Evolutionary conservation across 1,140 invertebrate genomes (phyloP).

Genomic region (Bombus balteatus): DNA sequence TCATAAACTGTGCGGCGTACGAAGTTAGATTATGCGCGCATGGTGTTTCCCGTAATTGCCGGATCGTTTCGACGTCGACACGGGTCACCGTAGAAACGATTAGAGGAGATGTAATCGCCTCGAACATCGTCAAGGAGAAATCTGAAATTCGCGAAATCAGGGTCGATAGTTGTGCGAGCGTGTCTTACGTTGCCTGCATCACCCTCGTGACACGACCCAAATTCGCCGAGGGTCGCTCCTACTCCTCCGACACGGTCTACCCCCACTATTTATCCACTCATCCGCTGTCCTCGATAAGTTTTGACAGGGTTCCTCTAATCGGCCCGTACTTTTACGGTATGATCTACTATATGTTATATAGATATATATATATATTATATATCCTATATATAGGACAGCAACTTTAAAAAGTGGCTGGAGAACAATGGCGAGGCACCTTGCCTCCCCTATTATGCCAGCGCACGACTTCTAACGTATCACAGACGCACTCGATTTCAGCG

Average conservation of each 20-base stretch:
- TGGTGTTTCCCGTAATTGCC: constrained; percentile 60
- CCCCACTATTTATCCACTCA: constrained; percentile 2
- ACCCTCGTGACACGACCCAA: constrained; percentile 58
- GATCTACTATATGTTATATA: not conserved
- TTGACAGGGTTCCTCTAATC: constrained; percentile 53
- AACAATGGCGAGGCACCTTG: constrained; percentile 55
- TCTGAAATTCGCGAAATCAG: constrained; percentile 52
- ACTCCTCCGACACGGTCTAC: not conserved
- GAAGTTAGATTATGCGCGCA: constrained; percentile 32
- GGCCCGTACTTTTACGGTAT: constrained; percentile 23
- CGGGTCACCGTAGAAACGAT: constrained; percentile 46
- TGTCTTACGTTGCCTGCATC: constrained; percentile 42
- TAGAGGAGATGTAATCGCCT: constrained; percentile 41
- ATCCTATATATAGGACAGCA: not conserved
- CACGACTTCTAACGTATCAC: constrained; percentile 49
- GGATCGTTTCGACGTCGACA: constrained; percentile 46
- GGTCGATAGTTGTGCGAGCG: constrained; percentile 24
- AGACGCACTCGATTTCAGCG: constrained; percentile 56
- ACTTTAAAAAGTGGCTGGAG: constrained; percentile 59
- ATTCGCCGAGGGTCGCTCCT: constrained; percentile 51
- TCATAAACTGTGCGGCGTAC: constrained; percentile 54
- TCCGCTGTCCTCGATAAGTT: constrained; percentile 49
- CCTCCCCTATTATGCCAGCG: constrained; percentile 16
- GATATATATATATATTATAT: not conserved
- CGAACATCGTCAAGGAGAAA: constrained; percentile 42